A percentile compares a stretch with the other conserved stretches of the same genome.
phyloP scores from a whole-genome alignment of 2,113 vertebrate species.

The Thalassoma bifasciatum region DNA sequence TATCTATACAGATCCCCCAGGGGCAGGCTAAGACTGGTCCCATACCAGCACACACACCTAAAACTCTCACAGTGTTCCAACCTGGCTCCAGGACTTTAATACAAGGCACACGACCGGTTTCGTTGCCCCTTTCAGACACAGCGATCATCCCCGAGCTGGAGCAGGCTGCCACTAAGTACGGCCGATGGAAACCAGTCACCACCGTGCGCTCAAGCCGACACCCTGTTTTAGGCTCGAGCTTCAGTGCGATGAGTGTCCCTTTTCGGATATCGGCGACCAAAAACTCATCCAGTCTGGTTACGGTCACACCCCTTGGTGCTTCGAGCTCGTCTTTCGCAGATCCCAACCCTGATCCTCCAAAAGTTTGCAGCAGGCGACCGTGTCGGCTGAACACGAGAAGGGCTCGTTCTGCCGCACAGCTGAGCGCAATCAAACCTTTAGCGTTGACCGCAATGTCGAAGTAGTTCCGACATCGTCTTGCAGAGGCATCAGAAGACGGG shows the following conservation, averaged over 20 bases:
- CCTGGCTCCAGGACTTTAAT: constrained; percentile 84
- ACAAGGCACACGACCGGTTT: constrained; percentile 78
- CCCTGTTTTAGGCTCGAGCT: constrained; percentile 78
- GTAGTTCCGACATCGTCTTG: constrained; percentile 78
- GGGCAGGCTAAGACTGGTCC: constrained; percentile 81
- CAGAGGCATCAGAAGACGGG: constrained; percentile 51
- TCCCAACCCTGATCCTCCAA: constrained; percentile 73
- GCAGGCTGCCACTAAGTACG: constrained; percentile 83
- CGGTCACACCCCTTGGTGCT: constrained; percentile 84
- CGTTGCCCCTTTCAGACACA: constrained; percentile 83
- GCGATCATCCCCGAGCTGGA: constrained; percentile 78
- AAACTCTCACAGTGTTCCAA: constrained; percentile 81
- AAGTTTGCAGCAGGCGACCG: constrained; percentile 83
- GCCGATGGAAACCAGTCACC: constrained; percentile 84
- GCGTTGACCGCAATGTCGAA: constrained; percentile 85
- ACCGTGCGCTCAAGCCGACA: constrained; percentile 77
- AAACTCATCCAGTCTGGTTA: constrained; percentile 81
- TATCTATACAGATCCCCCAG: constrained; percentile 85
- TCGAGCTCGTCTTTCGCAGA: constrained; percentile 78
- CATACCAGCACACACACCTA: constrained; percentile 80
- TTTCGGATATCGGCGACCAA: constrained; percentile 84
- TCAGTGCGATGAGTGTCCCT: constrained; percentile 80
- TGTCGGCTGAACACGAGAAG: constrained; percentile 83
- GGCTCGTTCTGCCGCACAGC: constrained; percentile 79
- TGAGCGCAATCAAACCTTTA: constrained; percentile 84